phyloP scores from a whole-genome alignment of 1,140 invertebrate genomes.

The Drosophila bifasciata region DNA sequence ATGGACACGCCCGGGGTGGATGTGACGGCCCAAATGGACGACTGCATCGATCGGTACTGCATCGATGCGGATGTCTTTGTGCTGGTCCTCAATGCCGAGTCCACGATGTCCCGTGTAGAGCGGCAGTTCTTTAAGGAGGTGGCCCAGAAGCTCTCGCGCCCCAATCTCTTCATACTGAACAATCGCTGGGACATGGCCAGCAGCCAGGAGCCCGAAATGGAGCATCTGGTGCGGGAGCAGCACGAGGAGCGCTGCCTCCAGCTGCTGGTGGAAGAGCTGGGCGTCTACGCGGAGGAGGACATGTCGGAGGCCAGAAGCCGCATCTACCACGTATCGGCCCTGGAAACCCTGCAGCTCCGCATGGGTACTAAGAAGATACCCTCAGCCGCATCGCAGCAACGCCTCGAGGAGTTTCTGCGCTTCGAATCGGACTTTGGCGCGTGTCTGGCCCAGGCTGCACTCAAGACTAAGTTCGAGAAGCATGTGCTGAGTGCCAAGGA shows the following conservation, averaged over 20 bases:
- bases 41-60: slow-evolving; percentile 99
- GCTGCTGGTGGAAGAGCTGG: slow-evolving; percentile 96
- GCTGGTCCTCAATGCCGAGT: slow-evolving; percentile 98
- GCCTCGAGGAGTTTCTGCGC: slow-evolving; percentile 98
- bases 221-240: slow-evolving; percentile 94
- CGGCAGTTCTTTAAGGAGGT: slow-evolving; percentile 99
- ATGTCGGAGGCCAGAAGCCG: slow-evolving; percentile 92
- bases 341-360: slow-evolving; percentile 93
- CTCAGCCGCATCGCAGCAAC: slow-evolving; percentile 88
- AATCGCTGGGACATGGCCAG: slow-evolving; percentile 99
- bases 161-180: slow-evolving; percentile 99
- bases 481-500: slow-evolving; percentile 95
- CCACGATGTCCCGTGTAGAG: slow-evolving; percentile 93
- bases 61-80: slow-evolving; percentile 99
- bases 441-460: slow-evolving; percentile 98
- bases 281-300: slow-evolving; percentile 90
- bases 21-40: slow-evolving; percentile 98
- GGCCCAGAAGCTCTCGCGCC: slow-evolving; percentile 97
- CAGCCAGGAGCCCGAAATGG: slow-evolving; percentile 93
- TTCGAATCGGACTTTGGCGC: slow-evolving; percentile 99
- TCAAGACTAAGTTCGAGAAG: slow-evolving; percentile 99
- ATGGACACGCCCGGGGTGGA: slow-evolving; percentile 99
- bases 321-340: slow-evolving; percentile 99
- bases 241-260: slow-evolving; percentile 96
- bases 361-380: slow-evolving; percentile 74